Evolutionary conservation across 2,113 vertebrate genomes (phyloP).

Genomic region (Odontophorus gujanensis): DNA sequence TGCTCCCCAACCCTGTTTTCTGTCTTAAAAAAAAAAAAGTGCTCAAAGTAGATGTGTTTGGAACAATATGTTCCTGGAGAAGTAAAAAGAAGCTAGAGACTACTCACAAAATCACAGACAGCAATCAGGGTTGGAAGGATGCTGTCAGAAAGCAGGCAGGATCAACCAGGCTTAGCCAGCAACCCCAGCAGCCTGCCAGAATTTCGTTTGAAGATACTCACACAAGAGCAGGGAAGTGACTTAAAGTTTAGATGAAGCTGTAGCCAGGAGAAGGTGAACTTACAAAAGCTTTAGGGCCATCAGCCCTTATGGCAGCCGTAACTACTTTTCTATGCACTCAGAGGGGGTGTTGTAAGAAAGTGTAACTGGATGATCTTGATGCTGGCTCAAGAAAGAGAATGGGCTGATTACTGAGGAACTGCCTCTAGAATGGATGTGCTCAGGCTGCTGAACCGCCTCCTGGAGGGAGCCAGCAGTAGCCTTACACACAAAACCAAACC

Average conservation of each 20-base stretch:
- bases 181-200: background rate
- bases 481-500: accelerated
- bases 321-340: background rate
- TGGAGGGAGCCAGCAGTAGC: background rate
- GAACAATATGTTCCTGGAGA: background rate
- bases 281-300: background rate
- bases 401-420: background rate
- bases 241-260: background rate
- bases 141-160: background rate
- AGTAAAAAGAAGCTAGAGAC: background rate
- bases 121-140: background rate
- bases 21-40: background rate
- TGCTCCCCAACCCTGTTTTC: background rate
- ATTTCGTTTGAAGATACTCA: background rate
- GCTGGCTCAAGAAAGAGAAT: background rate
- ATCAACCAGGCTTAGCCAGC: background rate
- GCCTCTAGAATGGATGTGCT: background rate
- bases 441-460: background rate
- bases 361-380: background rate
- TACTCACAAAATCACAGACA: constrained; percentile 2
- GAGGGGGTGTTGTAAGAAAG: background rate
- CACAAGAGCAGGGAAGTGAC: background rate
- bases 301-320: background rate
- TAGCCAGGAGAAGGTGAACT: background rate
- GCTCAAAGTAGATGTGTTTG: background rate